A percentile compares a stretch with the other conserved stretches of the same genome.
Conservation (phyloP, 2,113 vertebrate species). For the Myanophis thanlyinensis region DNA sequence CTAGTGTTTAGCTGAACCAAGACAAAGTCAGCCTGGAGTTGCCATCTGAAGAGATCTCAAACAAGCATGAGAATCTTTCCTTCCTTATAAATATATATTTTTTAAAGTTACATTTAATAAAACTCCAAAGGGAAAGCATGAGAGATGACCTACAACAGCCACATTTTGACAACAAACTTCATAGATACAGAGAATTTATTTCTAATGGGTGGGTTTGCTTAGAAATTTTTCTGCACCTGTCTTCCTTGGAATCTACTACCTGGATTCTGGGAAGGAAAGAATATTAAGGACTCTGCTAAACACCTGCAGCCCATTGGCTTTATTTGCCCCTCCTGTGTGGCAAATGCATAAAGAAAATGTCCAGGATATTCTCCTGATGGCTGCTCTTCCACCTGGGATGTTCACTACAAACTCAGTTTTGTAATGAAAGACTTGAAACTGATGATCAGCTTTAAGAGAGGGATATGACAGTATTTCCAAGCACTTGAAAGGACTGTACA, state of each 20-base stretch:
- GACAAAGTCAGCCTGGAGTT: not conserved
- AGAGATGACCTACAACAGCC: not conserved
- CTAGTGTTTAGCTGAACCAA: not conserved
- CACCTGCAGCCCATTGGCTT: too few relatives aligned
- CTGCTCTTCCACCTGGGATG: too few relatives aligned
- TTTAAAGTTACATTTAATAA: not conserved
- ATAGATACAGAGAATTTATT: not conserved
- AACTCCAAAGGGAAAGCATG: not conserved
- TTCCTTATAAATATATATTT: not conserved
- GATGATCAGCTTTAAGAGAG: too few relatives aligned
- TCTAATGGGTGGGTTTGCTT: not conserved
- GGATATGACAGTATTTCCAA: not conserved
- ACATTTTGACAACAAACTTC: not conserved
- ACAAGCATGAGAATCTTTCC: not conserved
- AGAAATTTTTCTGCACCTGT: not conserved
- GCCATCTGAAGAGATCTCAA: not conserved
- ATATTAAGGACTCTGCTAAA: not conserved
- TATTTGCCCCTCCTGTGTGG: not conserved
- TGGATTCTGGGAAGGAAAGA: not conserved
- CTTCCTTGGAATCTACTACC: not conserved
- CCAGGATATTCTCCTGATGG: too few relatives aligned
- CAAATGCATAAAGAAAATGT: not conserved
- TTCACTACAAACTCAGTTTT: too few relatives aligned
- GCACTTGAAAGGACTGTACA: not conserved
- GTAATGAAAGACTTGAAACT: too few relatives aligned